Conservation (phyloP, 1,140 invertebrate genomes). For the Drosophila bocqueti region DNA sequence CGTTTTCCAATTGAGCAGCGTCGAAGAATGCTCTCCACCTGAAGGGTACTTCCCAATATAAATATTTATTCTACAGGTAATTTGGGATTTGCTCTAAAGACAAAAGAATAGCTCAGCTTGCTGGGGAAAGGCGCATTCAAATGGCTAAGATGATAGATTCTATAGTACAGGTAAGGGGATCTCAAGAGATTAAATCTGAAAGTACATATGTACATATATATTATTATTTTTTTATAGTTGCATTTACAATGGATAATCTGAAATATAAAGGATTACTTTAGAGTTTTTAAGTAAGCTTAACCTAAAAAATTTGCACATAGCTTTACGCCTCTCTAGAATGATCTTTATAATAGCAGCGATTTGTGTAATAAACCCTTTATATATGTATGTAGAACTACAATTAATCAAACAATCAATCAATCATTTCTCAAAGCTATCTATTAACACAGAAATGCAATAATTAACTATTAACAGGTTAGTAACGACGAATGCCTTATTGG, state of each 20-base stretch:
- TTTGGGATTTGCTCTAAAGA: conserved; percentile 18
- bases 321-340: background rate
- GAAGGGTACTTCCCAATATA: conserved; percentile 52
- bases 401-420: conserved; percentile 20
- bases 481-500: background rate
- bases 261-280: background rate
- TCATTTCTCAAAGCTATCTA: background rate
- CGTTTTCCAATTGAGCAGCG: conserved; percentile 63
- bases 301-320: background rate
- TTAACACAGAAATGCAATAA: conserved; percentile 5
- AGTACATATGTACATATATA: too few relatives aligned
- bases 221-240: background rate
- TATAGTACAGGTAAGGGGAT: background rate
- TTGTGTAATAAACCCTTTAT: conserved; percentile 10
- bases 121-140: background rate
- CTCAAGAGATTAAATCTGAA: background rate
- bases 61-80: conserved; percentile 35
- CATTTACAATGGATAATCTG: too few relatives aligned
- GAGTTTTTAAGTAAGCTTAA: background rate
- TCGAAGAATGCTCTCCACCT: conserved; percentile 56
- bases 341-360: conserved; percentile 9
- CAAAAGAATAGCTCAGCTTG: conserved; percentile 7
- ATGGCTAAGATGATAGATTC: background rate
- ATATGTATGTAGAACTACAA: conserved; percentile 1
- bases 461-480: conserved; percentile 3